Conservation (phyloP, 1,140 invertebrate genomes). For the Meteorus sp. region DNA sequence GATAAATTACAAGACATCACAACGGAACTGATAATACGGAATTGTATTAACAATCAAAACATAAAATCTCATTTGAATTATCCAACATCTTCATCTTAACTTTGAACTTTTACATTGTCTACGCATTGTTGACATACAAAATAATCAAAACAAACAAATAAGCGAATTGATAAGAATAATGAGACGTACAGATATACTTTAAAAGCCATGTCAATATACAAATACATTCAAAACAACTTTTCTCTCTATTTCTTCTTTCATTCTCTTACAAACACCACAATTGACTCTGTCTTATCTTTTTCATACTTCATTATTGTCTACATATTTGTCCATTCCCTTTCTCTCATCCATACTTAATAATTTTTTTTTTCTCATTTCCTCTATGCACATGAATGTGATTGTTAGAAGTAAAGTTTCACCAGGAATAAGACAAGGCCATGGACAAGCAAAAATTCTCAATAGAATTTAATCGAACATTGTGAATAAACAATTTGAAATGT, state of each 20-base stretch:
- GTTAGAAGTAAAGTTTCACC: slow-evolving; percentile 4
- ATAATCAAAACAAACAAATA: no score
- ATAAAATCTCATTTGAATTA: background rate
- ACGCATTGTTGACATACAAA: slow-evolving; percentile 15
- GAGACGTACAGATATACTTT: slow-evolving; percentile 11
- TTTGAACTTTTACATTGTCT: background rate
- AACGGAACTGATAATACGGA: no score
- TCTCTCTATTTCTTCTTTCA: background rate
- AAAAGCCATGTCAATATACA: slow-evolving; percentile 5
- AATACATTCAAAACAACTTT: background rate
- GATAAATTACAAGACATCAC: no score
- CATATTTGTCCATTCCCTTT: slow-evolving; percentile 3
- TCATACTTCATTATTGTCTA: slow-evolving; percentile 19
- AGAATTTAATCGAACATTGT: slow-evolving; percentile 16
- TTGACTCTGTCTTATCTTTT: slow-evolving; percentile 23
- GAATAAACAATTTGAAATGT: slow-evolving; percentile 1
- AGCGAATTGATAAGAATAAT: slow-evolving; percentile 26
- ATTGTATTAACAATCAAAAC: no score
- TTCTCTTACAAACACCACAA: background rate
- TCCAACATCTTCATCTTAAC: background rate
- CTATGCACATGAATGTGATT: background rate
- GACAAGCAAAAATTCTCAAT: slow-evolving; percentile 12
- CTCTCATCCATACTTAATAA: background rate
- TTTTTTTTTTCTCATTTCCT: no score
- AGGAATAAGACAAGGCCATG: slow-evolving; percentile 25